Evolutionary conservation across 1,140 invertebrate species (phyloP).

Genomic region (Pogonus chalceus): DNA sequence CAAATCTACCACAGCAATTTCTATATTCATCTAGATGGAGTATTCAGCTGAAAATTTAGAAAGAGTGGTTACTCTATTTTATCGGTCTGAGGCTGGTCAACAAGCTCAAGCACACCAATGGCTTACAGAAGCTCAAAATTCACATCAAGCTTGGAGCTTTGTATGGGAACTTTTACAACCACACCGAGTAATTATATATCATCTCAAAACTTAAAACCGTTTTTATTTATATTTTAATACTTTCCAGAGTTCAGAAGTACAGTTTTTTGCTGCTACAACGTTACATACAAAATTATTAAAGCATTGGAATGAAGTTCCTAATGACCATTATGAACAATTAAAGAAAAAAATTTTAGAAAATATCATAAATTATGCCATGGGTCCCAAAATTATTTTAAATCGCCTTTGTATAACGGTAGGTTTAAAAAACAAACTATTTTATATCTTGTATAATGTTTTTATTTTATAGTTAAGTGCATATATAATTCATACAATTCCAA

Average conservation of each 20-base stretch:
- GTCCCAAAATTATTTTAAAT: conserved; percentile 75
- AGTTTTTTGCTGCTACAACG: conserved; percentile 86
- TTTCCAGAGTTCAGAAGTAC: conserved; percentile 66
- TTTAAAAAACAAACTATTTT: conserved; percentile 16
- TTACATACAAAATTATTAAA: conserved; percentile 78
- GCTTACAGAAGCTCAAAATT: conserved; percentile 70
- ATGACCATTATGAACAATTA: conserved; percentile 61
- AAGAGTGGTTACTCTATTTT: conserved; percentile 42
- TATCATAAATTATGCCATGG: conserved; percentile 61
- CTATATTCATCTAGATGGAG: conserved; percentile 29
- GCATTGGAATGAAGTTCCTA: conserved; percentile 75
- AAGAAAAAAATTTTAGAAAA: conserved; percentile 64
- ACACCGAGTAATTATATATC: conserved; percentile 48
- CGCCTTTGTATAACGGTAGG: conserved; percentile 79
- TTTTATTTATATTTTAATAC: conserved; percentile 8
- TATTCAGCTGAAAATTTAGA: conserved; percentile 36
- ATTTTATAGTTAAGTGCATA: conserved; percentile 50
- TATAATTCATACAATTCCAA: conserved; percentile 52
- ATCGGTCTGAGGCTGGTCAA: conserved; percentile 40
- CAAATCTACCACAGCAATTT: too few relatives aligned
- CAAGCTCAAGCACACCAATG: conserved; percentile 71
- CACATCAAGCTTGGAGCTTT: conserved; percentile 78
- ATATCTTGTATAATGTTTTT: conserved; percentile 16
- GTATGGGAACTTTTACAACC: conserved; percentile 75
- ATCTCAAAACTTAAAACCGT: not conserved